Evolutionary conservation across 2,113 vertebrate species (phyloP).

Genomic region (Ranitomeya imitator): DNA sequence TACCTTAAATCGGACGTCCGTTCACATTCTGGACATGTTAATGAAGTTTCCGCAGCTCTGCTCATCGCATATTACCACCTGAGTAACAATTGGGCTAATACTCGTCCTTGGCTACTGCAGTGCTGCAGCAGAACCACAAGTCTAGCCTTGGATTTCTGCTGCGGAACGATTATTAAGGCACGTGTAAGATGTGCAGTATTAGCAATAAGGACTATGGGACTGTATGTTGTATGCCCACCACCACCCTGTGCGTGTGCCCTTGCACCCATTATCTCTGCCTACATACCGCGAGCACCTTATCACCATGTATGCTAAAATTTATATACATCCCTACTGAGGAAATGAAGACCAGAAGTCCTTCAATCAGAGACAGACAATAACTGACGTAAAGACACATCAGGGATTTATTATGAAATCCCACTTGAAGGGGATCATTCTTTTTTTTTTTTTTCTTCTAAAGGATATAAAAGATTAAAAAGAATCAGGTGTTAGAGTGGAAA

Average conservation of each 20-base stretch:
- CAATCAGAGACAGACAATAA: slow-evolving; percentile 28
- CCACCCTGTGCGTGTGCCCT: background rate
- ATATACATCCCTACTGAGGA: background rate
- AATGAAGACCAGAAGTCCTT: slow-evolving; percentile 36
- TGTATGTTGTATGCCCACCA: too few relatives aligned
- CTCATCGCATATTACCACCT: too few relatives aligned
- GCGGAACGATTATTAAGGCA: too few relatives aligned
- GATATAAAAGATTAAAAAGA: slow-evolving; percentile 9
- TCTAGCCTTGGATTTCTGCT: too few relatives aligned
- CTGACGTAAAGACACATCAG: slow-evolving; percentile 13
- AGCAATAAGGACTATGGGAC: too few relatives aligned
- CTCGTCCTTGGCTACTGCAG: too few relatives aligned
- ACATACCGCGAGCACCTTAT: background rate
- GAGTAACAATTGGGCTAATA: too few relatives aligned
- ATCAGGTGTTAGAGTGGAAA: slow-evolving; percentile 10
- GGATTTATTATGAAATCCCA: slow-evolving; percentile 10
- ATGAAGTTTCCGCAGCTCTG: too few relatives aligned
- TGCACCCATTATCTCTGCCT: background rate
- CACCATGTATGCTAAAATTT: background rate
- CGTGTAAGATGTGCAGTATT: too few relatives aligned
- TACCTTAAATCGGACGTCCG: too few relatives aligned
- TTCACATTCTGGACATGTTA: too few relatives aligned
- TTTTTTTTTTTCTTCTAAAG: background rate
- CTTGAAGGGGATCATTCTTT: background rate
- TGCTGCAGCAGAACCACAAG: too few relatives aligned